These are phyloP conservation scores for Akabosia matsudoensis DNA, from an alignment of 1,140 invertebrate genomes.

Conservation along the genomic window DNA sequence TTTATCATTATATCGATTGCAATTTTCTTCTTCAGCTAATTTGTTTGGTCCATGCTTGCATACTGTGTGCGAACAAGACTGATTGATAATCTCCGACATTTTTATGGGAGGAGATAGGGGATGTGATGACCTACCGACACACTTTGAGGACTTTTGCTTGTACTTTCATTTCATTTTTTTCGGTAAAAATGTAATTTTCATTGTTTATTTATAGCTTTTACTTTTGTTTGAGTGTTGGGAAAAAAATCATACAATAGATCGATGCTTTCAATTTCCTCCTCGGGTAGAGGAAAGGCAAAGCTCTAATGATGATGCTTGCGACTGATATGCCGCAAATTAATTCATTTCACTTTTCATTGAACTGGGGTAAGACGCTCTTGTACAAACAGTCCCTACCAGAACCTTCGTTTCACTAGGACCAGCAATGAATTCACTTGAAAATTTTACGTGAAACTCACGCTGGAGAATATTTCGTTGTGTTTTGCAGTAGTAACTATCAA, in stretches of 20 bases:
- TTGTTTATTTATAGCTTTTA: slow-evolving; percentile 8
- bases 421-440: not conserved
- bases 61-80: too few relatives aligned
- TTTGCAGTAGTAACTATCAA: too few relatives aligned
- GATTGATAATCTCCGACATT: too few relatives aligned
- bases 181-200: not conserved
- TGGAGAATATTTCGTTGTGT: too few relatives aligned
- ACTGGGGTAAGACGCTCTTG: not conserved
- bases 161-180: too few relatives aligned
- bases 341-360: not conserved
- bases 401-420: not conserved
- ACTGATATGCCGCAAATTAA: not conserved
- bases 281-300: not conserved
- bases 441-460: too few relatives aligned
- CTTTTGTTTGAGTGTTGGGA: not conserved
- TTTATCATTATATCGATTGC: too few relatives aligned
- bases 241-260: not conserved
- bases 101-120: too few relatives aligned
- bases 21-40: too few relatives aligned
- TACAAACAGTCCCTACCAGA: not conserved
- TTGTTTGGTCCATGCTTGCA: too few relatives aligned
- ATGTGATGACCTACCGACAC: too few relatives aligned
- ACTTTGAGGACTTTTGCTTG: too few relatives aligned
- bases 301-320: not conserved
- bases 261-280: not conserved